These are phyloP conservation scores for Himalopsyche anomala DNA, from an alignment of 2,888 invertebrate species.

Conservation along the genomic window DNA sequence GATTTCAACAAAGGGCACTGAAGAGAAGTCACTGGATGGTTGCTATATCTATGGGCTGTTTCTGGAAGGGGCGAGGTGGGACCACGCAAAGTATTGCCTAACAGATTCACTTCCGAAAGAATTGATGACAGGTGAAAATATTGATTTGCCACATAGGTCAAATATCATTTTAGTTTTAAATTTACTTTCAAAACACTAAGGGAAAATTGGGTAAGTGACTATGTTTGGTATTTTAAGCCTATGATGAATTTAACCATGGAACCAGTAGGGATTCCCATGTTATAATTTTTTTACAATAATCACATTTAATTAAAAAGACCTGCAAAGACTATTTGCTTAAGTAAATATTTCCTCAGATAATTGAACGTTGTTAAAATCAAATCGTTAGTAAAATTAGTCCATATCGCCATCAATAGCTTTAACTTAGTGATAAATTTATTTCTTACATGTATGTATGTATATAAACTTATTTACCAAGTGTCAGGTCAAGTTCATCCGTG, in stretches of 20 bases:
- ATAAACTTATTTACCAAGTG: too few species aligned
- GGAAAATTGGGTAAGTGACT: background rate
- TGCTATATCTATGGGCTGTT: conserved; percentile 87
- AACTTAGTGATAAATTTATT: too few species aligned
- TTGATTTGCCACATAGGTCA: background rate
- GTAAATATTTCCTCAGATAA: too few species aligned
- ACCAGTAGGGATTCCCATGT: background rate
- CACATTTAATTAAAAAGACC: too few species aligned
- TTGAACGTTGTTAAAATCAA: too few species aligned
- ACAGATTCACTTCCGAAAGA: conserved; percentile 90
- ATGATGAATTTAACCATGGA: background rate
- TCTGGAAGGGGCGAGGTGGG: conserved; percentile 94
- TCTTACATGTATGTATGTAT: too few species aligned
- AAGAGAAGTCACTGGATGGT: conserved; percentile 80
- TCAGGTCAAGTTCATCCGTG: too few species aligned
- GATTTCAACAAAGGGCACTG: conserved; percentile 5
- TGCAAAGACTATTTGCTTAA: too few species aligned
- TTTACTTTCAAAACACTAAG: background rate
- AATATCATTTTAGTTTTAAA: background rate
- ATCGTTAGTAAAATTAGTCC: too few species aligned
- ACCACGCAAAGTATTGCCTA: conserved; percentile 79
- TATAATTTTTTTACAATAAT: too few species aligned
- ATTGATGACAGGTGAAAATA: conserved; percentile 79
- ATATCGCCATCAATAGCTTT: too few species aligned
- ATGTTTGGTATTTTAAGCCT: background rate